Evolutionary conservation across 2,888 invertebrate genomes (phyloP).

Genomic region (Eupithecia inturbata): DNA sequence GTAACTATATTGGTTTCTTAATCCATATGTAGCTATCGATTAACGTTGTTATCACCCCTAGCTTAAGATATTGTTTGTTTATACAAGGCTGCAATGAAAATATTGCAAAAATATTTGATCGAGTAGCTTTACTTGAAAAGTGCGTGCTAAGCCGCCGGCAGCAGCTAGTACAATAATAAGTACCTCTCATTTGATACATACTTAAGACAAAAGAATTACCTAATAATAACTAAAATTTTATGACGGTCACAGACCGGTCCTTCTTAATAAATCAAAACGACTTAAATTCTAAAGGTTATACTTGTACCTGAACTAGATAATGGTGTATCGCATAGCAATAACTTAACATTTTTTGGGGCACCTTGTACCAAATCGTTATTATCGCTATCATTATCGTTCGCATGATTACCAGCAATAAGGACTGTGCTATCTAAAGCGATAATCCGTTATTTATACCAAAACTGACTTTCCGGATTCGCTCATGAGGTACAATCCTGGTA

Average conservation of each 20-base stretch:
- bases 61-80: neutral
- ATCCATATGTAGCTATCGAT: neutral
- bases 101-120: neutral
- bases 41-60: neutral
- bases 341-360: neutral
- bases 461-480: neutral
- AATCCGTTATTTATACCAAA: slow-evolving; percentile 4
- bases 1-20: neutral
- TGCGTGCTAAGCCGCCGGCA: too few relatives aligned
- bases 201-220: too few relatives aligned
- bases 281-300: too few relatives aligned
- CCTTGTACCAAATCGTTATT: neutral
- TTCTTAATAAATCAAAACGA: too few relatives aligned
- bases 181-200: too few relatives aligned
- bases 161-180: too few relatives aligned
- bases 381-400: slow-evolving; percentile 17
- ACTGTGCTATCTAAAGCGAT: slow-evolving; percentile 21
- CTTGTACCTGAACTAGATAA: too few relatives aligned
- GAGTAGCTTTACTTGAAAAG: too few relatives aligned
- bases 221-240: too few relatives aligned
- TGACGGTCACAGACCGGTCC: too few relatives aligned
- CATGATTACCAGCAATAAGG: slow-evolving; percentile 31
- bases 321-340: too few relatives aligned
- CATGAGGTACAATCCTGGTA: neutral
- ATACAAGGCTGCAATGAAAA: neutral